phyloP scores from a whole-genome alignment of 2,113 vertebrate species.

The Fregetta grallaria region DNA sequence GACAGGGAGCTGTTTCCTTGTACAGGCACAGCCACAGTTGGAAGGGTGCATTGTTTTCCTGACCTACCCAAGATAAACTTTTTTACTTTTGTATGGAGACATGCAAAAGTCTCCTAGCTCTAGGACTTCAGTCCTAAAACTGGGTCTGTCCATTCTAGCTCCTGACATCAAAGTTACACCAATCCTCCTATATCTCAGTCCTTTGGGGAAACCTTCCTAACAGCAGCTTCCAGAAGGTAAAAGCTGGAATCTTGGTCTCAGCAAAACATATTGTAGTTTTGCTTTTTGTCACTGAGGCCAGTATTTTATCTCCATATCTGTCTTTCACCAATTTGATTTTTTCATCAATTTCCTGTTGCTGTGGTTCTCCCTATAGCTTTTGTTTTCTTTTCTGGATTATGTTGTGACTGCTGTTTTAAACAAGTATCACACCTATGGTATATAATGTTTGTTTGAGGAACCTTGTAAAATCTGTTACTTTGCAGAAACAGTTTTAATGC shows the following conservation, averaged over 20 bases:
- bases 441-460: background rate
- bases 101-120: background rate
- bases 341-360: background rate
- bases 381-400: background rate
- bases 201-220: background rate
- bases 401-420: background rate
- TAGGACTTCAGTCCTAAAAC: background rate
- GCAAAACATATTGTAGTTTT: background rate
- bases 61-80: background rate
- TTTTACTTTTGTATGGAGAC: background rate
- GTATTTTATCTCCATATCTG: background rate
- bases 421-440: background rate
- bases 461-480: background rate
- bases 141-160: background rate
- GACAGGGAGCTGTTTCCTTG: background rate
- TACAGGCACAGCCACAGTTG: background rate
- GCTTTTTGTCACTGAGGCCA: background rate
- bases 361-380: background rate
- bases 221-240: background rate
- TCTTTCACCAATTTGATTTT: background rate
- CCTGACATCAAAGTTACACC: background rate
- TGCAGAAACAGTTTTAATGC: background rate
- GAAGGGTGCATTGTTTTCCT: background rate
- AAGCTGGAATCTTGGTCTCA: background rate
- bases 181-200: background rate